These are phyloP conservation scores for Calliphora vicina DNA, from an alignment of 1,140 invertebrate species.

Conservation along the genomic window DNA sequence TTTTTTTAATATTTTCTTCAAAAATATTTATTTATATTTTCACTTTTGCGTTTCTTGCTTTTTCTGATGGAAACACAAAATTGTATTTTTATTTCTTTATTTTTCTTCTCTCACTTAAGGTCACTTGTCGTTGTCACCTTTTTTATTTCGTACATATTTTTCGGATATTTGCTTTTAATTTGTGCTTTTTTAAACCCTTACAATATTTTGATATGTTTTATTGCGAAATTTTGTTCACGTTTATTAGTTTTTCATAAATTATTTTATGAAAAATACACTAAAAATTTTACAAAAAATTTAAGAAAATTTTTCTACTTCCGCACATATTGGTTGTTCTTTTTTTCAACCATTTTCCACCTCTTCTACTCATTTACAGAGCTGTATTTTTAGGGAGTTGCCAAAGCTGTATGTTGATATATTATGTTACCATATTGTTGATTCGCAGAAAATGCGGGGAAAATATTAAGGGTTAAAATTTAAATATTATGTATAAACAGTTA, in stretches of 20 bases:
- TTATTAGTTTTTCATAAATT: conserved; percentile 13
- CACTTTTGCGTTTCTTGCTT: conserved; percentile 7
- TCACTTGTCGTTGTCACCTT: conserved; percentile 34
- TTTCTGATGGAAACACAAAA: conserved; percentile 7
- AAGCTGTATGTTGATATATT: background rate
- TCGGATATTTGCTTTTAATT: background rate
- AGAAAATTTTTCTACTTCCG: conserved; percentile 17
- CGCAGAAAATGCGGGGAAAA: too few relatives aligned
- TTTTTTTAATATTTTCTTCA: background rate
- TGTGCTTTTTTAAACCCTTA: background rate
- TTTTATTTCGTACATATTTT: conserved; percentile 27
- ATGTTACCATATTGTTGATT: background rate
- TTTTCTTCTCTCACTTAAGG: conserved; percentile 30
- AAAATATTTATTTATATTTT: conserved; percentile 16
- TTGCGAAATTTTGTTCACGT: conserved; percentile 18
- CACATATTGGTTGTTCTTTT: conserved; percentile 12
- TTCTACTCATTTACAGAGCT: background rate
- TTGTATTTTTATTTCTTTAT: background rate
- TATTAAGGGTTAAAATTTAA: background rate
- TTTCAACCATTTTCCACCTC: background rate
- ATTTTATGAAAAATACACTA: conserved; percentile 28
- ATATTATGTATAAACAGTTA: too few relatives aligned
- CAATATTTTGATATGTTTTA: conserved; percentile 16
- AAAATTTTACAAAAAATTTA: background rate
- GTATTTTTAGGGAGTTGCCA: background rate